Evolutionary conservation across 1,140 invertebrate genomes (phyloP).

Genomic region (Drosophila asahinai): DNA sequence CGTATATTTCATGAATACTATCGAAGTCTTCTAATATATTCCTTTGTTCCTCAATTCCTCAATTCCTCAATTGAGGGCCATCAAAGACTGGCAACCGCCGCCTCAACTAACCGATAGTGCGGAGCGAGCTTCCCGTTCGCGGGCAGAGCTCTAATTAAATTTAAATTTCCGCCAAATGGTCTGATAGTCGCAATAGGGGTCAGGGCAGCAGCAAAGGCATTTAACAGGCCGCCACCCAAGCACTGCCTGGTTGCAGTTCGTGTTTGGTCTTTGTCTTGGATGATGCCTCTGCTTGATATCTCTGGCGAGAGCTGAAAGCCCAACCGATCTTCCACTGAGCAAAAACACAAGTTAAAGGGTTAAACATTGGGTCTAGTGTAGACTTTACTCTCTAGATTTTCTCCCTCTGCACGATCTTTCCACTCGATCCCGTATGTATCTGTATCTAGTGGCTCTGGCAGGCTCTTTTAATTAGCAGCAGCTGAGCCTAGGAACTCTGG

Average conservation of each 20-base stretch:
- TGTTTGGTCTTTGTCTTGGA: constrained; percentile 46
- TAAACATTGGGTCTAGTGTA: too few species aligned
- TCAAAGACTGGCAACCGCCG: constrained; percentile 26
- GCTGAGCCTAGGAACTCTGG: constrained; percentile 26
- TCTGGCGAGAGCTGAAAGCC: constrained; percentile 23
- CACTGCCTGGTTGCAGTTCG: constrained; percentile 23
- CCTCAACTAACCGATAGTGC: constrained; percentile 26
- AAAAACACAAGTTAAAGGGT: not conserved
- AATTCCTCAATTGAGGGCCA: constrained; percentile 39
- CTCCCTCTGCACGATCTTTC: constrained; percentile 12
- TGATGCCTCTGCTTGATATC: constrained; percentile 49
- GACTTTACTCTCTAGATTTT: not conserved
- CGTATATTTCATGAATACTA: constrained; percentile 27
- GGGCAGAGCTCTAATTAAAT: constrained; percentile 58
- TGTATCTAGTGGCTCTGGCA: constrained; percentile 48
- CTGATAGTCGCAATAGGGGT: constrained; percentile 58
- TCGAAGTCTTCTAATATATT: constrained; percentile 45
- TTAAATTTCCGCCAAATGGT: constrained; percentile 61
- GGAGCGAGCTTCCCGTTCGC: constrained; percentile 21
- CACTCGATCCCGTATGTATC: constrained; percentile 34
- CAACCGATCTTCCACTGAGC: not conserved
- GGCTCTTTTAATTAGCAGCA: constrained; percentile 65
- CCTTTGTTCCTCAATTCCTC: constrained; percentile 24
- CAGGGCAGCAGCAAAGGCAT: constrained; percentile 43
- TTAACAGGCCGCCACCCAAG: constrained; percentile 45